A percentile compares a stretch with the other conserved stretches of the same genome.
Conservation (phyloP, 1,140 invertebrate species). For the Dreissena rostriformis region DNA sequence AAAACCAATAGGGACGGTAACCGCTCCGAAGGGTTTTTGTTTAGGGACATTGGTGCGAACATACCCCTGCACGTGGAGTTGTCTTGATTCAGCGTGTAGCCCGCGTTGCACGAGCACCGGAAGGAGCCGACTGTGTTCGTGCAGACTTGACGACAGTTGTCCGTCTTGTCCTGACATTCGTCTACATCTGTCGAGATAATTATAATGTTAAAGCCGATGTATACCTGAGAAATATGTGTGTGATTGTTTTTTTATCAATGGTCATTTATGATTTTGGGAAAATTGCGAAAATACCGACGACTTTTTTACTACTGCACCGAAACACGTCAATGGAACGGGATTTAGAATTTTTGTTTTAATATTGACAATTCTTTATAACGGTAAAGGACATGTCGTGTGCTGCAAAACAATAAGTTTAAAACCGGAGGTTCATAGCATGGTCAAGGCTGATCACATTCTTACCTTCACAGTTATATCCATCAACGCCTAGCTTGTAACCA, state of each 20-base stretch:
- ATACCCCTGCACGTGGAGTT: neutral
- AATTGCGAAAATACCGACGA: no score
- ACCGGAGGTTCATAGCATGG: no score
- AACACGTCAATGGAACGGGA: no score
- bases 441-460: neutral
- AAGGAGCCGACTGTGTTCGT: constrained; percentile 8
- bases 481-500: neutral
- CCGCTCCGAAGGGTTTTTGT: neutral
- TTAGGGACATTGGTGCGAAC: neutral
- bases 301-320: no score
- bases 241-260: no score
- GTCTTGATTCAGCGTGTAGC: neutral
- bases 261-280: no score
- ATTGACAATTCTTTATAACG: no score
- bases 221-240: no score
- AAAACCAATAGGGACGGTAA: no score
- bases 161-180: neutral
- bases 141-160: constrained; percentile 25
- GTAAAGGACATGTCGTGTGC: no score
- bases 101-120: neutral
- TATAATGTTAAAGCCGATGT: neutral
- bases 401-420: no score
- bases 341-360: no score
- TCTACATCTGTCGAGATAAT: constrained; percentile 30
- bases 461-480: constrained; percentile 40